Evolutionary conservation across 2,888 invertebrate species (phyloP).

Genomic region (Platycheirus rosarum): DNA sequence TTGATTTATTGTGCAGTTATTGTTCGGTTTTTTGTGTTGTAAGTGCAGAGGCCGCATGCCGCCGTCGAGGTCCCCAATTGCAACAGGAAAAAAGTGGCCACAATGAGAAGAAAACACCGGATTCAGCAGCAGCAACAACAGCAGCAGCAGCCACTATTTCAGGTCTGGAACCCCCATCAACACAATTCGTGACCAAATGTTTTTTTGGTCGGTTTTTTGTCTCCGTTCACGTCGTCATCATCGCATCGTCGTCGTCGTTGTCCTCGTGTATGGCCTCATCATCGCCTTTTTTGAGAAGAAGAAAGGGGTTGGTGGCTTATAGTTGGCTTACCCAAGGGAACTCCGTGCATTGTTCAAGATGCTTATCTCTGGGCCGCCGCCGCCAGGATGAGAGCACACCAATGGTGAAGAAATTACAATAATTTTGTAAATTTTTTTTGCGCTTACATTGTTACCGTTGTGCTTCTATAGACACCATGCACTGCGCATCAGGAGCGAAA

Average conservation of each 20-base stretch:
- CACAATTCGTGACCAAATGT: constrained; percentile 70
- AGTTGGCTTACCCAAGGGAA: constrained; percentile 49
- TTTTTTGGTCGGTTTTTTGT: constrained; percentile 38
- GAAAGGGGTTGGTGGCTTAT: constrained; percentile 17
- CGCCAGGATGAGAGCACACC: constrained; percentile 42
- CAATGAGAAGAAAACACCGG: constrained; percentile 45
- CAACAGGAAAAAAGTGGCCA: constrained; percentile 56
- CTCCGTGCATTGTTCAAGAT: constrained; percentile 63
- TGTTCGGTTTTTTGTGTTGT: constrained; percentile 64
- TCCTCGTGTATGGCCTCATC: constrained; percentile 29
- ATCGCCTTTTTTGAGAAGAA: neutral
- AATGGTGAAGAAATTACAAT: constrained; percentile 69
- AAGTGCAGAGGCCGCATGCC: constrained; percentile 56
- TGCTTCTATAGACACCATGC: constrained; percentile 20
- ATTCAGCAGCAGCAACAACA: constrained; percentile 22
- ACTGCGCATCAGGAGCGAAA: constrained; percentile 56
- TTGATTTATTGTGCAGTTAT: constrained; percentile 73
- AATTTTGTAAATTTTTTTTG: constrained; percentile 54
- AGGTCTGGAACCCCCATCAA: constrained; percentile 70
- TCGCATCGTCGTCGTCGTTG: constrained; percentile 17
- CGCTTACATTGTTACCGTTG: constrained; percentile 45
- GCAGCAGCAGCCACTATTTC: constrained; percentile 26
- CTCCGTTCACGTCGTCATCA: constrained; percentile 34
- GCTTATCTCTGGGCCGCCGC: constrained; percentile 40
- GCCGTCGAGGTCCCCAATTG: constrained; percentile 34